Conservation (phyloP, 2,888 invertebrate genomes). For the Acleris emargana region DNA sequence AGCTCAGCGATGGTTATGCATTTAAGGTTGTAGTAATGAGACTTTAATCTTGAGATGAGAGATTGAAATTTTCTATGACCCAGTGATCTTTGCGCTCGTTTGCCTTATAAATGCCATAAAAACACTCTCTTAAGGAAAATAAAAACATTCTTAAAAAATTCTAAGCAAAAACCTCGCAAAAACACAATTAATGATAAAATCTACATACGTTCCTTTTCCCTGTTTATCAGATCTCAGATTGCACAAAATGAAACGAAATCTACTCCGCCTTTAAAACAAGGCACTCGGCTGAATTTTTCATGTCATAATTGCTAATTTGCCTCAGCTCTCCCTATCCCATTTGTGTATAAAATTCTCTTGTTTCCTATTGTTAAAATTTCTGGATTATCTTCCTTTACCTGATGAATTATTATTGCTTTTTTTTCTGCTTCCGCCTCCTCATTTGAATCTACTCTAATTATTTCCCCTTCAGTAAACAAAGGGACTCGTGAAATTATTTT, state of each 20-base stretch:
- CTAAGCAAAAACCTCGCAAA: constrained; percentile 35
- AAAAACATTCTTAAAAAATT: neutral
- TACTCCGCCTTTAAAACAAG: constrained; percentile 65
- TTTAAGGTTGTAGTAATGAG: no score
- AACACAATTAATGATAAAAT: constrained; percentile 27
- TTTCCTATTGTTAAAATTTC: constrained; percentile 66
- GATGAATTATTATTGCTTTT: constrained; percentile 72
- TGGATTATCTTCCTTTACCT: constrained; percentile 73
- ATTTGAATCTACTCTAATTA: constrained; percentile 72
- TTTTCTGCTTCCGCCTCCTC: constrained; percentile 56
- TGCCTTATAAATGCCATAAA: no score
- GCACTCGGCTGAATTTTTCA: constrained; percentile 66
- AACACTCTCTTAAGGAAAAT: no score
- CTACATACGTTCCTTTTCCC: constrained; percentile 33
- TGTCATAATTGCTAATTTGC: constrained; percentile 79
- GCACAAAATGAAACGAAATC: constrained; percentile 58
- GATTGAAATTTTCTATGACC: no score
- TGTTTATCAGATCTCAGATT: constrained; percentile 48
- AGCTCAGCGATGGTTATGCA: no score
- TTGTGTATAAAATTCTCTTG: constrained; percentile 52
- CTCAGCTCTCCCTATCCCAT: constrained; percentile 54
- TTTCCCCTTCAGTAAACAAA: constrained; percentile 76
- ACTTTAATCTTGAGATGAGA: no score
- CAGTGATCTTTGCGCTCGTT: no score
- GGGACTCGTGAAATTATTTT: constrained; percentile 52